Percentiles rank a stretch among this genome's conserved stretches.
phyloP scores from a whole-genome alignment of 2,888 invertebrate genomes.

The Barypeithes pellucidus region DNA sequence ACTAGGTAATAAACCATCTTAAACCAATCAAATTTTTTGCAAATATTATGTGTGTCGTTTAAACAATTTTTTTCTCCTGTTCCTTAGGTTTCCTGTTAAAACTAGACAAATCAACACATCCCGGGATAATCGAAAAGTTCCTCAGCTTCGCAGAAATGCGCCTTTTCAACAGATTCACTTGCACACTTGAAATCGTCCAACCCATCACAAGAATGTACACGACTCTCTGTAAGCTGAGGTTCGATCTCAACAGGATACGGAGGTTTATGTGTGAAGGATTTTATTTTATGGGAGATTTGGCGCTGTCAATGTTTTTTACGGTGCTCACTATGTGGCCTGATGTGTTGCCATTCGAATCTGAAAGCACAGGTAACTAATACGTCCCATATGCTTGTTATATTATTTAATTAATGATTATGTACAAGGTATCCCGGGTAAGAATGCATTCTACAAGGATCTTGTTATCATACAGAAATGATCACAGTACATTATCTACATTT shows the following conservation, averaged over 20 bases:
- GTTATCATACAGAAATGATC: no score
- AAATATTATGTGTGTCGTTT: no score
- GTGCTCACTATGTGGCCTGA: conserved; percentile 71
- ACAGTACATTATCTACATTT: no score
- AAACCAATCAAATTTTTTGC: no score
- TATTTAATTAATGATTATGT: no score
- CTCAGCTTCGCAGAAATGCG: conserved; percentile 58
- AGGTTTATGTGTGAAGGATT: conserved; percentile 70
- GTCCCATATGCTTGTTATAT: no score
- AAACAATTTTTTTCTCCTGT: not conserved
- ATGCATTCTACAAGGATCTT: no score
- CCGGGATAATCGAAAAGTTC: conserved; percentile 60
- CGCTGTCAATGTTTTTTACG: conserved; percentile 66
- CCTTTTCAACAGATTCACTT: conserved; percentile 51
- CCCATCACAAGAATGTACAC: conserved; percentile 61
- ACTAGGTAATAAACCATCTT: conserved; percentile 60
- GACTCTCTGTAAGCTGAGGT: conserved; percentile 62
- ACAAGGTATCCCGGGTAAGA: no score
- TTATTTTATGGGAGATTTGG: conserved; percentile 68
- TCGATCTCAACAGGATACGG: conserved; percentile 69
- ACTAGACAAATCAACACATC: conserved; percentile 62
- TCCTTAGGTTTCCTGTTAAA: conserved; percentile 67
- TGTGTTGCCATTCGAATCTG: conserved; percentile 67
- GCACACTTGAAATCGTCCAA: conserved; percentile 27
- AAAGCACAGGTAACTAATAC: conserved; percentile 27